phyloP scores from a whole-genome alignment of 2,113 vertebrate species.

The Athene cunicularia region DNA sequence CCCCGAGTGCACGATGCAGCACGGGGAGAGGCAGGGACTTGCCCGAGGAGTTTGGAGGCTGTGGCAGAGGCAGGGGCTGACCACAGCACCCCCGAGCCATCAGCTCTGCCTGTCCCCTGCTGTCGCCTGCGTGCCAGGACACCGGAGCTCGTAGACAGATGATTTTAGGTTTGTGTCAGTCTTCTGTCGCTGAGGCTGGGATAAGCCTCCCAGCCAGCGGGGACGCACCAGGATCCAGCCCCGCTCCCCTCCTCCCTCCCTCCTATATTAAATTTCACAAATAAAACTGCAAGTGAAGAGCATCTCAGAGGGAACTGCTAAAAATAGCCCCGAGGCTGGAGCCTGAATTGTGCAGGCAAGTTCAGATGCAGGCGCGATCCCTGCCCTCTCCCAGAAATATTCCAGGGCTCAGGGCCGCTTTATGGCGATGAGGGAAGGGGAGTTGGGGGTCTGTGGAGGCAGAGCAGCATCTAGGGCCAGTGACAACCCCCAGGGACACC shows the following conservation, averaged over 20 bases:
- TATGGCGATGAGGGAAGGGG: fast-evolving
- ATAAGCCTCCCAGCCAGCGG: neutral
- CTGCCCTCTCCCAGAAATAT: neutral
- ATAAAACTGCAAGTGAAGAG: constrained; percentile 42
- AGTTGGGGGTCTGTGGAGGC: neutral
- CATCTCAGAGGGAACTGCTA: constrained; percentile 37
- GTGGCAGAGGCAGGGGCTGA: neutral
- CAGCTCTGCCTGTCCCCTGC: neutral
- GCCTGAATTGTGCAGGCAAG: neutral
- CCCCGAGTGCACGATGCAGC: fast-evolving
- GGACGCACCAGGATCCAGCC: neutral
- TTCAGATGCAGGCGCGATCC: neutral
- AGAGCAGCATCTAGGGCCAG: neutral
- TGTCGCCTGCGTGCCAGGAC: neutral
- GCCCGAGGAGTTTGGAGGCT: neutral
- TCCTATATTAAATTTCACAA: constrained; percentile 39
- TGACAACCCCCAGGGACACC: neutral
- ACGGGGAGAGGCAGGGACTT: neutral
- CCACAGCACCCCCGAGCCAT: fast-evolving
- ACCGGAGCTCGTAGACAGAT: neutral
- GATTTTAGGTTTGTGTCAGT: neutral
- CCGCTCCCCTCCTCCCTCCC: neutral
- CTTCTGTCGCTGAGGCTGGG: neutral
- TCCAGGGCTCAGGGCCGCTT: neutral
- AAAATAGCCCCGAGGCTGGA: constrained; percentile 49